Evolutionary conservation across 92 coral and sea anemone genomes (phyloP), one percentile per base, ranked within the genome.

Genomic region (Phenganax marumi): DNA sequence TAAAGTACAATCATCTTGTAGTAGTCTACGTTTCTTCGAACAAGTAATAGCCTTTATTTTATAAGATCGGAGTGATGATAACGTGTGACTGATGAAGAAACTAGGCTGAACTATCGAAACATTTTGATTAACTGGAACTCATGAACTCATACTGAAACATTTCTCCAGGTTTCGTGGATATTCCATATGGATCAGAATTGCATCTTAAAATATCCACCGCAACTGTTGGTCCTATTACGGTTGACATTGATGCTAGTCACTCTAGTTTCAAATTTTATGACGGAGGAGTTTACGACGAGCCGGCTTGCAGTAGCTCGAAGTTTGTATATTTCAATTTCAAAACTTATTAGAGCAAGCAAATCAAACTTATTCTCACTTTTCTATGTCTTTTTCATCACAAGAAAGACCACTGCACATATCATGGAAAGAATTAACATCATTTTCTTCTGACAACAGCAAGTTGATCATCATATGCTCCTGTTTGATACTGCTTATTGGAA

Each of bases 221-320:
- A 51, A 77, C 90, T n/a, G 94, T 93, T 0, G 97, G 97, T 3
- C 97, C 97, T 10, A 89, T 93, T 62, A 89, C 97, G 11, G 97
- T 92, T 22, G 87, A 89, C 24, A 92, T 93, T 68, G 97, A 93
- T 68, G 97, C 97, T 5, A 47, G 91, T 48, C 97, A 89, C 49
- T 0, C 22, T 0, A 88, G 92, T 16, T 93, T 93, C 86, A 97
- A 93, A 79, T 79, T 93, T 63, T 93, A 93, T 51, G 84, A 70
- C 49, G 56, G 63, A 0, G 97, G 97, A 60, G 97, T 93, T 53
- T 93, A 93, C 82, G 73, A 93, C 73, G 96, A 91, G 50, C 84
- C 78, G 43, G 8, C 25, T 12, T 77, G 81, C 55, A 77, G 81
- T n/a, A 11, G 22, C 8, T 43, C 70, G 2, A 10, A 16, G 55